Evolutionary conservation across 2,113 vertebrate genomes (phyloP), one percentile per base, ranked within the genome.

Genomic region (Mustela lutreola): DNA sequence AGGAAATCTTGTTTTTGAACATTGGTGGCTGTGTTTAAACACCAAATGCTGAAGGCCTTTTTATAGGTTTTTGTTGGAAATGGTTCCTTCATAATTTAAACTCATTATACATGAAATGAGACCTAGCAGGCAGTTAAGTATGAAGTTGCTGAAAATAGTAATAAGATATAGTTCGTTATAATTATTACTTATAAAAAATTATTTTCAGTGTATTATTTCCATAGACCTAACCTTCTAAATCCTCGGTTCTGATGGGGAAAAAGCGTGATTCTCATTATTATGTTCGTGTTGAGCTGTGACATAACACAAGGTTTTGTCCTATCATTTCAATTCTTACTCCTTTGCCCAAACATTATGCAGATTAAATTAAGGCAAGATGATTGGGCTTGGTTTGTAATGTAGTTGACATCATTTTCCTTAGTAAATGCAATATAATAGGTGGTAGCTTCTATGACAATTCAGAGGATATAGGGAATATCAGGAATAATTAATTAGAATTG

Each of bases 21-120:
- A 14, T 91, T 85, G 78, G 53, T 3, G 1, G 87, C 97, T 58
- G 88, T 97, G 53, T 79, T 96, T 97, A 85, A 96, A 97, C 76
- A 98, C 50, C 91, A 95, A 92, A 67, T 93, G 19, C 75, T 96
- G 50, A 97, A 97, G 39, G 24, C 79, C 81, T 94, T 93, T 97
- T 97, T 96, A 65, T 71, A 89, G 31, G 19, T 84, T 98, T 98
- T 97, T 97, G 63, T 97, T 89, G 79, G 91, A 85, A 82, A 88
- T 81, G 16, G 5, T 83, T 94, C 97, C 91, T 80, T 94, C 16
- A 42, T 78, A 89, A 76, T 97, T 97, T 98, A 92, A 89, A 97
- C 63, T 76, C 98, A 78, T 97, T 93, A 36, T 90, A 85, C 58
- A 18, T 89, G 94, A 98, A 98, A 97, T 97, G 93, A 98, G 91